Conservation (phyloP, 1,140 invertebrate genomes). For the Chelonus insularis region DNA sequence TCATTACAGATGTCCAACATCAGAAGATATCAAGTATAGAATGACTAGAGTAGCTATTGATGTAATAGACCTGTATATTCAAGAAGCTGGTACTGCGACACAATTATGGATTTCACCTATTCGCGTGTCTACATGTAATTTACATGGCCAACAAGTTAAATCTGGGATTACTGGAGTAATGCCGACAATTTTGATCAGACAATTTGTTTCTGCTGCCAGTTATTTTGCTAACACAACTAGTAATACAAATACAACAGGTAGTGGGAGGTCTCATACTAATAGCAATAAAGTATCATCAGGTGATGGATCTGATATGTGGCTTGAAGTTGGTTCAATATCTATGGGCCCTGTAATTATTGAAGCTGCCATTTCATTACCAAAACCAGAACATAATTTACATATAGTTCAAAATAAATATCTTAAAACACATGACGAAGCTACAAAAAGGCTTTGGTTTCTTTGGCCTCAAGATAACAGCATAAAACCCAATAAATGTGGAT, state of each 20-base stretch:
- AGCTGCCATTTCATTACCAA: constrained; percentile 80
- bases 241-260: constrained; percentile 66
- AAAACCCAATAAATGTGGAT: constrained; percentile 82
- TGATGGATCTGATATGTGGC: constrained; percentile 76
- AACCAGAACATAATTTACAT: constrained; percentile 74
- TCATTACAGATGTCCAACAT: constrained; percentile 78
- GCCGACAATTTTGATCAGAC: constrained; percentile 74
- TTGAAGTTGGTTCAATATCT: constrained; percentile 89
- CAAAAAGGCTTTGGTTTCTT: constrained; percentile 91
- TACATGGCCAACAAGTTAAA: constrained; percentile 88
- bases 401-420: constrained; percentile 79
- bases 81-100: constrained; percentile 84
- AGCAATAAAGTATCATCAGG: constrained; percentile 51
- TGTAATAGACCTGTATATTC: constrained; percentile 86
- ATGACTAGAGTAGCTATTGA: constrained; percentile 92
- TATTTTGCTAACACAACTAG: constrained; percentile 53
- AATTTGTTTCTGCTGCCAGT: constrained; percentile 67
- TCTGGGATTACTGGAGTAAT: constrained; percentile 87
- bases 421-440: constrained; percentile 83
- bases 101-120: constrained; percentile 88
- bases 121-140: constrained; percentile 87
- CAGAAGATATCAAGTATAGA: constrained; percentile 92
- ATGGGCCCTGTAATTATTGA: constrained; percentile 91
- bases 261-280: constrained; percentile 58
- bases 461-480: constrained; percentile 75